Percentiles rank a stretch among this genome's conserved stretches.
phyloP scores from a whole-genome alignment of 2,888 invertebrate species.

The Icerya purchasi region DNA sequence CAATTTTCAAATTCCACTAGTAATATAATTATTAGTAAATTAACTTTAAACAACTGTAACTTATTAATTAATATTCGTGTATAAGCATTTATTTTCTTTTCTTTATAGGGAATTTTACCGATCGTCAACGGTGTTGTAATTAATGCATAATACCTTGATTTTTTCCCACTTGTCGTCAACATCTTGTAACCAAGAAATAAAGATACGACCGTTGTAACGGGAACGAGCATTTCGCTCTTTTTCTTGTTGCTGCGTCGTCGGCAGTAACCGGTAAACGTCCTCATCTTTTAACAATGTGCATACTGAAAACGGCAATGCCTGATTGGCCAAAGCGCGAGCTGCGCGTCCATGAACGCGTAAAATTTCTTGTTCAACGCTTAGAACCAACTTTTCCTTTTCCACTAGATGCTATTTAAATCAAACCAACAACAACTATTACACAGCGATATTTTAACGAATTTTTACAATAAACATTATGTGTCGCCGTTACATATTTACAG shows the following conservation, averaged over 20 bases:
- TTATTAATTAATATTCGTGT: too few relatives aligned
- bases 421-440: conserved; percentile 14
- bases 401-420: conserved; percentile 43
- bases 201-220: conserved; percentile 78
- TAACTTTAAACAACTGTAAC: too few relatives aligned
- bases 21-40: too few relatives aligned
- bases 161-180: conserved; percentile 97
- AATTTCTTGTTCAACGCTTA: conserved; percentile 90
- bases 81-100: too few relatives aligned
- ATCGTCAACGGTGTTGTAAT: too few relatives aligned
- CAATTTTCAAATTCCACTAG: too few relatives aligned
- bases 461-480: too few relatives aligned
- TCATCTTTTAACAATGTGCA: conserved; percentile 83
- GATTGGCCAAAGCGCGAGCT: conserved; percentile 79
- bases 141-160: conserved; percentile 51
- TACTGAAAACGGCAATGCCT: conserved; percentile 76
- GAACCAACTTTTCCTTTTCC: conserved; percentile 79
- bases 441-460: background rate
- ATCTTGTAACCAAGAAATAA: conserved; percentile 89
- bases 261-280: conserved; percentile 80
- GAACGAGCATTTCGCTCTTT: conserved; percentile 75
- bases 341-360: conserved; percentile 83
- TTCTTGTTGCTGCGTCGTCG: conserved; percentile 80
- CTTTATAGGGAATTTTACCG: too few relatives aligned
- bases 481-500: too few relatives aligned